Base-by-base conservation (phyloP, 2,888 invertebrate species). In the Apoderus coryli region DNA sequence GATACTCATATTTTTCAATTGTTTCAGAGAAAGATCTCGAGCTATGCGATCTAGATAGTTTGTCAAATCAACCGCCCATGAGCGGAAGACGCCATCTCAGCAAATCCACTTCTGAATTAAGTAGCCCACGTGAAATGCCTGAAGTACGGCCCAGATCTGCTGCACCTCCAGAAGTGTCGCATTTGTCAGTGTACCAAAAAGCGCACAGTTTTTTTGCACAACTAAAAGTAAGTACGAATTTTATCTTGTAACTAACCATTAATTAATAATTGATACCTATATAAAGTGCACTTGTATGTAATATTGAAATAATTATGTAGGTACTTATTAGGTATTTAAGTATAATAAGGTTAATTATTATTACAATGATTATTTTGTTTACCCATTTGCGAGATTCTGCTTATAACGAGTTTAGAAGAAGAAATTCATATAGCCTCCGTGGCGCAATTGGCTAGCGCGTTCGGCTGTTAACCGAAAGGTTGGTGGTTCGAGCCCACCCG, bases 381-480 rank as follows among this genome's bases (percentile, higher is more conserved):
- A n/a, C n/a, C n/a, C n/a, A n/a, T n/a, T n/a, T n/a, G n/a, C n/a
- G n/a, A n/a, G n/a, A n/a, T n/a, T n/a, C n/a, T n/a, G n/a, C n/a
- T n/a, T n/a, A n/a, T n/a, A n/a, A n/a, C n/a, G n/a, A n/a, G n/a
- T n/a, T n/a, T n/a, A n/a, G n/a, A n/a, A n/a, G n/a, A n/a, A n/a
- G n/a, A n/a, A n/a, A n/a, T n/a, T n/a, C n/a, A n/a, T n/a, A n/a
- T n/a, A 35, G 65, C 65, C 76, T 79, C 77, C 80, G 84, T 85
- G 84, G 84, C 84, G 84, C 84, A 85, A 84, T 82, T 57, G 85
- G 85, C 69, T 84, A 86, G 85, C 85, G 85, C 86, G 86, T 85
- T 86, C 85, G 86, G 85, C 86, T 86, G 86, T 86, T 86, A 86
- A 86, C 85, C 86, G 85, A 86, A 85, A 86, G 86, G 86, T 85